These are phyloP conservation scores for Drosophila fulvimacula DNA, from an alignment of 2,888 invertebrate species.

Conservation along the genomic window DNA sequence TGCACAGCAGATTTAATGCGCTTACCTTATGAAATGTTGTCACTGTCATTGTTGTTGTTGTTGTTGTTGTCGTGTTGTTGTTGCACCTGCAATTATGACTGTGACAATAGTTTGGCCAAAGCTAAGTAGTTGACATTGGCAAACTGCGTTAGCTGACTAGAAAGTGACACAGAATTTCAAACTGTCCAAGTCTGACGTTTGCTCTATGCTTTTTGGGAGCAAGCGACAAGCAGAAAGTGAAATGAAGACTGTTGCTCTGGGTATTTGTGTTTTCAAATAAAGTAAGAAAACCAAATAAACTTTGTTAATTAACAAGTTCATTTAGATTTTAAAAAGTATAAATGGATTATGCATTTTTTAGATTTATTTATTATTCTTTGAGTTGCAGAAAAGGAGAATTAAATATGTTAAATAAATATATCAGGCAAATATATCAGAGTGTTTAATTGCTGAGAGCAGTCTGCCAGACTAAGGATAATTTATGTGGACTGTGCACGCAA, in stretches of 20 bases:
- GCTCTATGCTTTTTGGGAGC: too few species aligned
- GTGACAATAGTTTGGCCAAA: constrained; percentile 27
- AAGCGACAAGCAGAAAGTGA: not conserved
- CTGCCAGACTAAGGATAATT: too few species aligned
- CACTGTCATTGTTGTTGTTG: constrained; percentile 7
- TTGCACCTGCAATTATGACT: constrained; percentile 33
- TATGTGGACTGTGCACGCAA: not conserved
- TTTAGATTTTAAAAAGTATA: not conserved
- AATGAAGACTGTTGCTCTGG: too few species aligned
- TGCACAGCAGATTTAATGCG: constrained; percentile 61
- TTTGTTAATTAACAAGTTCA: not conserved
- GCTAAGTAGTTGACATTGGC: constrained; percentile 29
- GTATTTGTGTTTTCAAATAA: not conserved
- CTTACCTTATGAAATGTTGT: constrained; percentile 24
- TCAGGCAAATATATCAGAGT: too few species aligned
- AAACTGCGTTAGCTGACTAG: constrained; percentile 12
- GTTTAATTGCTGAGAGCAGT: not conserved
- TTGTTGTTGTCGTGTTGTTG: constrained; percentile 13
- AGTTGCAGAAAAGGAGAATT: too few species aligned
- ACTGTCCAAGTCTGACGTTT: not conserved
- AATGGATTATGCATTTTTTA: not conserved
- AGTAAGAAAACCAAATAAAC: not conserved
- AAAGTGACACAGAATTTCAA: constrained; percentile 2
- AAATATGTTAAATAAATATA: too few species aligned
- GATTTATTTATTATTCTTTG: too few species aligned